Percentiles rank a stretch among this genome's conserved stretches.
phyloP scores from a whole-genome alignment of 2,888 invertebrate species.

The Strigamia maritima region DNA sequence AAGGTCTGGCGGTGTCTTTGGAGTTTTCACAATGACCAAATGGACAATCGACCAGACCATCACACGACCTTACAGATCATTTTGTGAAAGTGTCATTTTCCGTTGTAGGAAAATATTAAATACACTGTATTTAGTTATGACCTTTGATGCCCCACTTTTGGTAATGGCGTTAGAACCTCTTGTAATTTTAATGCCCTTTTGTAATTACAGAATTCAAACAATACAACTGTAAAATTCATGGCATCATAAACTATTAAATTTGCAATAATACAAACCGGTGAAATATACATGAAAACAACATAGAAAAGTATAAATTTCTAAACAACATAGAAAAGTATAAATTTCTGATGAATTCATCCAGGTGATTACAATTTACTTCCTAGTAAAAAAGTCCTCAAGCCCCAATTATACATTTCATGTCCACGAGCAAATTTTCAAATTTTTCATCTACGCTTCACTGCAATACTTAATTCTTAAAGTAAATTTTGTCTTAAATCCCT shows the following conservation, averaged over 20 bases:
- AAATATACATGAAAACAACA: not conserved
- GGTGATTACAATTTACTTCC: too few species aligned
- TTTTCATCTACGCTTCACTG: too few species aligned
- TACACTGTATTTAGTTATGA: not conserved
- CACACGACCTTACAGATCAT: not conserved
- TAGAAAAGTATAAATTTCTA: not conserved
- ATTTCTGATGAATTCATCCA: too few species aligned
- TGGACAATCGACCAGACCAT: not conserved
- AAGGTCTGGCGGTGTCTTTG: too few species aligned
- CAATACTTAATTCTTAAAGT: too few species aligned
- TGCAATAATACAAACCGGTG: not conserved
- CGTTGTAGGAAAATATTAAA: not conserved
- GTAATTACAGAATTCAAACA: not conserved
- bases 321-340: not conserved
- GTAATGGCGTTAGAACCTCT: not conserved
- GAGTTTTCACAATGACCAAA: not conserved
- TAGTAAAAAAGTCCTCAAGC: too few species aligned
- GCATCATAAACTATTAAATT: not conserved
- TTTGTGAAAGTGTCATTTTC: not conserved
- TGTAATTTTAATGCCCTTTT: not conserved
- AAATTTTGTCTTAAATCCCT: not conserved
- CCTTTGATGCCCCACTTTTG: conserved; percentile 4
- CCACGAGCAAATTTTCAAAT: too few species aligned
- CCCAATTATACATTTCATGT: too few species aligned
- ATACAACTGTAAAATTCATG: not conserved